Conservation (phyloP, 2,888 invertebrate genomes). For the Lycocerus yunnanus region DNA sequence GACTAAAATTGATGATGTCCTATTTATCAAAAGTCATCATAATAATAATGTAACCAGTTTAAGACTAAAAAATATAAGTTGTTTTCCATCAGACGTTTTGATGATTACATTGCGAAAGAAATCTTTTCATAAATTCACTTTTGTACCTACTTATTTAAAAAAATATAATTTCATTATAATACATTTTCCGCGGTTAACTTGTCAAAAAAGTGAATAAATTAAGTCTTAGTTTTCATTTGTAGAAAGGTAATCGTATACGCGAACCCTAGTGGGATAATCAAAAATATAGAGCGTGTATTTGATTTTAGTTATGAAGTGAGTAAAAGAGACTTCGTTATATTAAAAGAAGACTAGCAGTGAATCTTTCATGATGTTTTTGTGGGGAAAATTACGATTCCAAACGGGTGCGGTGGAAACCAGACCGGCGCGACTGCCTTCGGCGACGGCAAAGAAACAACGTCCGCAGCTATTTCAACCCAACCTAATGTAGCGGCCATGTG, state of each 20-base stretch:
- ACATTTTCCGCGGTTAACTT: too few relatives aligned
- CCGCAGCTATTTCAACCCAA: conserved; percentile 46
- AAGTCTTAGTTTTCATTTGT: too few relatives aligned
- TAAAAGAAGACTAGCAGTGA: conserved; percentile 26
- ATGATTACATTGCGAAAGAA: too few relatives aligned
- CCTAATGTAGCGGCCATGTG: conserved; percentile 47
- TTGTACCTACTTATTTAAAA: too few relatives aligned
- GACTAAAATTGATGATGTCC: too few relatives aligned
- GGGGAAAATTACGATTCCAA: conserved; percentile 45
- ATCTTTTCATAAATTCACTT: too few relatives aligned
- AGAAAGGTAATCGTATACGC: not conserved
- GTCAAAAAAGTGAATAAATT: not conserved
- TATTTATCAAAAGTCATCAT: too few relatives aligned
- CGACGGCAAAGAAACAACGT: conserved; percentile 49
- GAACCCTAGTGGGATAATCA: not conserved
- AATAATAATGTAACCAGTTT: too few relatives aligned
- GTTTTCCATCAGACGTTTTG: too few relatives aligned
- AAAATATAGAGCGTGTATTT: not conserved
- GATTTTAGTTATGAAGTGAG: not conserved
- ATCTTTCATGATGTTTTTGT: conserved; percentile 46
- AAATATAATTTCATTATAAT: too few relatives aligned
- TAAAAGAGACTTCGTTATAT: not conserved
- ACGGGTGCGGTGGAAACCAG: conserved; percentile 47
- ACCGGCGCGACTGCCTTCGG: conserved; percentile 48
- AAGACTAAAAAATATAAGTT: too few relatives aligned